Conservation (phyloP, 2,888 invertebrate species). For the Platycheirus rosarum region DNA sequence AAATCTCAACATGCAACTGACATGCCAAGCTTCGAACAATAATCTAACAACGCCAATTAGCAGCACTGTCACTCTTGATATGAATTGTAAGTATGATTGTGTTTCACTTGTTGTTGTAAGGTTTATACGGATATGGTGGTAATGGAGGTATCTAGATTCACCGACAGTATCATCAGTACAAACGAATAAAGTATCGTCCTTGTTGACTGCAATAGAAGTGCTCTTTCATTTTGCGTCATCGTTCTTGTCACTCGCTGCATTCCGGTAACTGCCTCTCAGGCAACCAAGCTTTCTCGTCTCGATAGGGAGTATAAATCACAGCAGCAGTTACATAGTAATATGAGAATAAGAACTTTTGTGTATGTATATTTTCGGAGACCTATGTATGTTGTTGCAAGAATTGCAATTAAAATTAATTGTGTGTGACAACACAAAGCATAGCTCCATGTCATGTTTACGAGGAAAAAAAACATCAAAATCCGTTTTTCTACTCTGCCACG, state of each 20-base stretch:
- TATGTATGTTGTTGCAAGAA: constrained; percentile 54
- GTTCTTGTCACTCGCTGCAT: constrained; percentile 21
- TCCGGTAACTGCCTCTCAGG: constrained; percentile 18
- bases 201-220: constrained; percentile 39
- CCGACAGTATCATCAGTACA: constrained; percentile 7
- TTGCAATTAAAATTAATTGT: constrained; percentile 76
- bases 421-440: constrained; percentile 73
- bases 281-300: background rate
- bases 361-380: constrained; percentile 20
- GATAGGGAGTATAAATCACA: background rate
- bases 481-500: constrained; percentile 54
- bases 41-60: constrained; percentile 87
- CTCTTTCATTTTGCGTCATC: constrained; percentile 17
- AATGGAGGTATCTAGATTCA: constrained; percentile 6
- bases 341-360: constrained; percentile 29
- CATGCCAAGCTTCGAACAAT: constrained; percentile 88
- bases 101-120: constrained; percentile 13
- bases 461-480: constrained; percentile 55
- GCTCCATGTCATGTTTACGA: constrained; percentile 52
- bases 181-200: constrained; percentile 26
- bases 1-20: constrained; percentile 86
- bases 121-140: too few species aligned
- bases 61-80: constrained; percentile 87
- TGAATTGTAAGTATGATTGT: constrained; percentile 85
- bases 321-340: constrained; percentile 8